Evolutionary conservation across 2,888 invertebrate genomes (phyloP).

Genomic region (Spisula subtruncata): DNA sequence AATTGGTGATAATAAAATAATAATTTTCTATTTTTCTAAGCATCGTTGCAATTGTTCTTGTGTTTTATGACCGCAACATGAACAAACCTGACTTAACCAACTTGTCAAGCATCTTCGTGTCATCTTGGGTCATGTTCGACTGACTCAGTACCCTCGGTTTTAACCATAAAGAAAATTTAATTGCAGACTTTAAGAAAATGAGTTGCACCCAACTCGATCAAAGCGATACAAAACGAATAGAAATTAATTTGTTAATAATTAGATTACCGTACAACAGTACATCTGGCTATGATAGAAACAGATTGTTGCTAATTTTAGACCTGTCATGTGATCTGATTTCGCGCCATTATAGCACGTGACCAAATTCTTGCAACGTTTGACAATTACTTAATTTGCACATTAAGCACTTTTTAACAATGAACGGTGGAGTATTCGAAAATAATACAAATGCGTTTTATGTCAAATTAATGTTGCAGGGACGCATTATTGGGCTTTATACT

Average conservation of each 20-base stretch:
- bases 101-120: neutral
- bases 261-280: constrained; percentile 34
- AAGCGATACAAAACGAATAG: constrained; percentile 25
- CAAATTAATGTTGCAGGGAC: constrained; percentile 27
- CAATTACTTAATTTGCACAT: constrained; percentile 48
- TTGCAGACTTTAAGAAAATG: constrained; percentile 13
- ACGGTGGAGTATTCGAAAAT: constrained; percentile 29
- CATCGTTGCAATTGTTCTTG: neutral
- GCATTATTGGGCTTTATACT: constrained; percentile 16
- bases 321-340: constrained; percentile 40
- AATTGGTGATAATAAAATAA: neutral
- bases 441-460: constrained; percentile 51
- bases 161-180: constrained; percentile 31
- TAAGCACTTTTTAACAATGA: constrained; percentile 26
- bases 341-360: constrained; percentile 48
- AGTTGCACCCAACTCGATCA: constrained; percentile 14
- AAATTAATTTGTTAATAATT: constrained; percentile 47
- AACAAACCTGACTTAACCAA: neutral
- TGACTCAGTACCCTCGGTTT: neutral
- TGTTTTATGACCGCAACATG: neutral
- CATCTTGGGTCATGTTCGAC: neutral
- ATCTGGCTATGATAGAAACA: constrained; percentile 42
- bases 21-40: neutral
- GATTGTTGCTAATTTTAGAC: constrained; percentile 44
- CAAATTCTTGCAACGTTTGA: constrained; percentile 30